Base-by-base conservation (phyloP, 1,140 invertebrate genomes). In the Psilanteris sp. region DNA sequence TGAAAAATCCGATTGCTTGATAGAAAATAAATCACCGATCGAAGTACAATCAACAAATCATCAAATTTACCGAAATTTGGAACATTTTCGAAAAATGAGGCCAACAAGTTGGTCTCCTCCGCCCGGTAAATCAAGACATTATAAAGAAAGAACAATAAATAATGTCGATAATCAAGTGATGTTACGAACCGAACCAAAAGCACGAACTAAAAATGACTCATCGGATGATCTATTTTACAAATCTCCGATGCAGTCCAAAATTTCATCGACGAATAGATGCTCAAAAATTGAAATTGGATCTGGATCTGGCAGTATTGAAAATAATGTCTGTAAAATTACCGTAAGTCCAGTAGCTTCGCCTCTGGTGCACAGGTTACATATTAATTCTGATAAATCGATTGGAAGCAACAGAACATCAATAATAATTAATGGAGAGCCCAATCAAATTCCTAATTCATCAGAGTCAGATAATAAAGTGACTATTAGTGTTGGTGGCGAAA, bases 321-420 rank as follows among this genome's bases (percentile, higher is more conserved):
- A 37, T 3, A 89, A 88, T 44, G 75, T 88, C 7, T 89, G 84
- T 36, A 89, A 89, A 43, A 89, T 88, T n/a, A 87, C 83, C 0
- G 85, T 89, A 0, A 85, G 77, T 14, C 87, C 87, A 1, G 52
- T 70, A n/a, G 84, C 85, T 16, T 85, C 82, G 9, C 80, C 79
- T 11, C 72, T 90, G 15, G 87, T 91, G 11, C 91, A 92, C 81
- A 89, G 91, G 78, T 79, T 92, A 3, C 90, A 91, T 79, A 90
- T 92, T 31, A 89, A 81, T 10, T 87, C 82, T 82, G 90, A 73
- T 85, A 59, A 15, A 7, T 18, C 18, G 0, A 32, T 20, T n/a
- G 85, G 88, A 81, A 41, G 90, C 52, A 90, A 91, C 79, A 92
- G 92, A 85, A 94, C 93, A 2, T 94, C 93, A 3, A 94, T 94